Evolutionary conservation across 2,113 vertebrate genomes (phyloP), one percentile per base, ranked within the genome.

Genomic region (Alethe diademata): DNA sequence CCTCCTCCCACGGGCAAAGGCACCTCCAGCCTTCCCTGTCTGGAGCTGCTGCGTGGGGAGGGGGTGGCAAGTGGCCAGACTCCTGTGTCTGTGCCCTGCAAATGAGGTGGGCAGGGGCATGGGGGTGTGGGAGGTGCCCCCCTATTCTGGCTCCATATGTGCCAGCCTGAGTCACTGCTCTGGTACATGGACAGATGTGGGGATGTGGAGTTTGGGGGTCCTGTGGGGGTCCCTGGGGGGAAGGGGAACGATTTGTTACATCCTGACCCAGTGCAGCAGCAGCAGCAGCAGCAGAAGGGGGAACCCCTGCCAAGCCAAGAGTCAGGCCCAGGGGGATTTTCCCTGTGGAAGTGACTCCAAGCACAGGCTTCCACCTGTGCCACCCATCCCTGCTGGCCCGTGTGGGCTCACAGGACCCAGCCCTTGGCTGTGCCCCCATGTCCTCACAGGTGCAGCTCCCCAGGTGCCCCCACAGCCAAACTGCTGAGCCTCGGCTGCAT

Each of bases 311-410:
- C 19, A 35, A 9, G 26, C 8, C 0, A 23, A 4, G 35, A 35
- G 35, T 35, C 35, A 35, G 35, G 35, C 35, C 35, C 35, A 35
- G 35, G 33, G 10, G 20, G 16, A 14, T 13, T 23, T 26, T 11
- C 16, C 4, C 3, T 6, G 2, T 6, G 2, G 50, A 33, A 45
- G 14, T 2, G 5, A 14, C 51, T 43, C 29, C 15, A 3, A 11
- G 28, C 3, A 26, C 40, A 26, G 25, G 19, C 6, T 8, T 26
- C 17, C 47, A 23, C 9, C 14, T 5, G 14, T 3, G 10, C 17
- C 36, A 4, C 4, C 36, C 6, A 4, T 3, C 31, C 1, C 0
- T 20, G 58, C 64, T 20, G 57, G 42, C 42, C n/a, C 0, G 0
- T 16, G 72, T 1, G 12, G 31, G 14, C 47, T 45, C 60, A 11